Base-by-base conservation (phyloP, 2,888 invertebrate genomes). In the Teleiodes luculella region DNA sequence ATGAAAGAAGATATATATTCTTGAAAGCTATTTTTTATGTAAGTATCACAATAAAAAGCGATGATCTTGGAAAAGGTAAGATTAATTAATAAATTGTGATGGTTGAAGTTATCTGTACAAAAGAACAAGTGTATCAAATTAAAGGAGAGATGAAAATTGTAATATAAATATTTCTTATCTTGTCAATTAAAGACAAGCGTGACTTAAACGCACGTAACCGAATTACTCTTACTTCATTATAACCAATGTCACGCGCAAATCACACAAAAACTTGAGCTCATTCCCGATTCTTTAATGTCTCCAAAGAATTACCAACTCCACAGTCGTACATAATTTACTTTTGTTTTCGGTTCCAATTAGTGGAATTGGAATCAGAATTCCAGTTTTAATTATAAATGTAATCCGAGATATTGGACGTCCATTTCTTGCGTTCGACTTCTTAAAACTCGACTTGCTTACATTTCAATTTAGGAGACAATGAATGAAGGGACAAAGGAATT, bases 341-440 rank as follows among this genome's bases (percentile, higher is more conserved):
- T 50, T 50, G 49, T 50, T 50, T 50, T 24, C 49, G 37, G 14
- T 50, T 37, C 37, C 49, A 50, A 50, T 50, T 50, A 37, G 24
- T 20, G 49, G 28, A 37, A 37, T 41, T 50, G 49, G 37, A 50
- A 37, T 50, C 49, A 28, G 13, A 36, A 37, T 50, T 50, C 37
- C 37, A 37, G 35, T 28, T 50, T 50, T 50, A 50, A 50, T 50
- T 50, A 50, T 36, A 37, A 50, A 37, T 50, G 49, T 28, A 36
- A 50, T 50, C 49, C 14, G 35, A 50, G 37, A 35, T 20, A 37
- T 50, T 37, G 37, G 49, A 36, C 37, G 37, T 37, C 5, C n/a
- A 2, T 14, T n/a, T n/a, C 35, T n/a, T 35, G n/a, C 37, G 18
- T 18, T 18, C 39, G 18, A 41, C 16, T 16, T 18, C 39, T 41